Base-by-base conservation (phyloP, 2,888 invertebrate genomes). In the Sinelater perroti region DNA sequence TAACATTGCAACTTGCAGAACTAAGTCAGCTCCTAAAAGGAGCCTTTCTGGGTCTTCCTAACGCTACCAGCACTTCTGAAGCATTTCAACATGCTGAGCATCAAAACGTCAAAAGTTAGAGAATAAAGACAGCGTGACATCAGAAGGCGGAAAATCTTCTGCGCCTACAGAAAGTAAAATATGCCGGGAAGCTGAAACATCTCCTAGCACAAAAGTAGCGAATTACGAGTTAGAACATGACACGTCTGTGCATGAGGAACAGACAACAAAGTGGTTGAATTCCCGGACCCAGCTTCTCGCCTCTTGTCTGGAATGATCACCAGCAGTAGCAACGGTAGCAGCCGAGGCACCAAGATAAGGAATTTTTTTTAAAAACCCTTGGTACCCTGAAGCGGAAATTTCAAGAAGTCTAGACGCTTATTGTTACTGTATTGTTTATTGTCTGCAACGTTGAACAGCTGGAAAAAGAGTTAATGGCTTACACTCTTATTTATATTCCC, bases 111-210 rank as follows among this genome's bases (percentile, higher is more conserved):
- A 77, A 45, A 68, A 70, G 57, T 64, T 72, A 10, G 78, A 78
- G 61, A 75, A 74, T 11, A 77, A 77, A 51, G 77, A 78, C 67
- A 78, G 75, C 62, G 75, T 85, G 13, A 84, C 83, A 54, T 85
- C 86, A 0, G 87, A 87, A 69, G 84, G 84, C 11, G 87, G 87
- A 71, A 87, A 87, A 67, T 81, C 81, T 36, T 74, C 79, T 10
- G 78, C 80, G 13, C 70, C 74, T 4, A 82, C 81, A 63, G 77
- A 79, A 36, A 77, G 73, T 6, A 77, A 76, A 61, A 90, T 91
- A 72, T 91, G 89, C 2, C 86, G 91, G 45, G 91, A 91, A 78
- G 91, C 91, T 1, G 91, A 91, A 76, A 91, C 91, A 1, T 86
- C 85, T 1, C 85, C 84, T 1, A 85, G 85, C 13, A 83, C 83